A percentile compares a stretch with the other conserved stretches of the same genome.
Conservation (phyloP, 2,113 vertebrate genomes). For the Proteles cristata region DNA sequence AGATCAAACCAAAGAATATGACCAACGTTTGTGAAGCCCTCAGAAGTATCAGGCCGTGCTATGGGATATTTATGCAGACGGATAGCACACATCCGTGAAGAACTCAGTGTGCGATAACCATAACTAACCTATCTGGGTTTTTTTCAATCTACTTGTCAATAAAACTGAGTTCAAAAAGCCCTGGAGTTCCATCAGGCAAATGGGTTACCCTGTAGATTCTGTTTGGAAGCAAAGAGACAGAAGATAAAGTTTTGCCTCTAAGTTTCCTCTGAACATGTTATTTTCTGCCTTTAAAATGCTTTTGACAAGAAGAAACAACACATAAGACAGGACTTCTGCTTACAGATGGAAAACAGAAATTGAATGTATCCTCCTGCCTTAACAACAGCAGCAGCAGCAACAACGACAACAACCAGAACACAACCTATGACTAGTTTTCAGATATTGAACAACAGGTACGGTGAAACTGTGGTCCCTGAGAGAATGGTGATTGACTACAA, state of each 20-base stretch:
- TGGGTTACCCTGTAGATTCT: background rate
- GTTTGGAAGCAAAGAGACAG: background rate
- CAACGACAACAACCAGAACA: background rate
- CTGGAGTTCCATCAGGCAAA: background rate
- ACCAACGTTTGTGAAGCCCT: background rate
- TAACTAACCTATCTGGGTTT: background rate
- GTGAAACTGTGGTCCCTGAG: background rate
- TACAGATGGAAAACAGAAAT: background rate
- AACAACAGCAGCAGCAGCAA: background rate
- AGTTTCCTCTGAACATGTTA: background rate
- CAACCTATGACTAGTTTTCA: background rate
- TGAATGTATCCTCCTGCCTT: background rate
- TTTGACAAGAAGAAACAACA: background rate
- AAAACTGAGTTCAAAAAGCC: background rate
- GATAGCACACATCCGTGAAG: background rate
- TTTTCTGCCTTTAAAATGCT: conserved; percentile 28
- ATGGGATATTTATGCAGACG: background rate
- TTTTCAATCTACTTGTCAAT: background rate
- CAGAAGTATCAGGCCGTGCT: background rate
- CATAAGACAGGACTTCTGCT: background rate
- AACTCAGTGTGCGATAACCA: background rate
- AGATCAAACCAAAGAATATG: background rate
- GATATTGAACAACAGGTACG: background rate
- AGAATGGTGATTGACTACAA: background rate
- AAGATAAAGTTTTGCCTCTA: background rate